A percentile compares a stretch with the other conserved stretches of the same genome.
These are phyloP conservation scores for Toxotes jaculatrix DNA, from an alignment of 2,113 vertebrate genomes.

Conservation along the genomic window DNA sequence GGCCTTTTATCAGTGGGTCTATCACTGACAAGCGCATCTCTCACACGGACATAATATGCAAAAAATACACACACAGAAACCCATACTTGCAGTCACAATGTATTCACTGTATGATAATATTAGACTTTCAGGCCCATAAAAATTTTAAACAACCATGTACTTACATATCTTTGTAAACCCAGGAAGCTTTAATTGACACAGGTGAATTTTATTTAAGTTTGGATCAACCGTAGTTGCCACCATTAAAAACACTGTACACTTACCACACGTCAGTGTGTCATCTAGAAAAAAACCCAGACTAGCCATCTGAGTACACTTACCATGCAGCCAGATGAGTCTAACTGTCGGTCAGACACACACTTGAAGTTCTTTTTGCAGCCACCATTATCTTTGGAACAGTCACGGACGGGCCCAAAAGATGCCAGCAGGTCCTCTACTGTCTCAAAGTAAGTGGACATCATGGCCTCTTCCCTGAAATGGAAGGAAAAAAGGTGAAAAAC, in stretches of 20 bases:
- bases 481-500: conserved; percentile 28
- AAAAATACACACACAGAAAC: not conserved
- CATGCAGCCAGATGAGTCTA: conserved; percentile 97
- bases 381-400: conserved; percentile 96
- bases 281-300: not conserved
- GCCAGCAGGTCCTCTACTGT: conserved; percentile 95
- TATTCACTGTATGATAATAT: not conserved
- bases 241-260: not conserved
- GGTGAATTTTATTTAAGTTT: not conserved
- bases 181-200: not conserved
- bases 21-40: not conserved
- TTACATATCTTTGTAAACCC: not conserved
- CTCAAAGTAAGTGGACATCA: conserved; percentile 98
- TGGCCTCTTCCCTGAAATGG: conserved; percentile 93
- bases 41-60: no score
- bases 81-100: not conserved
- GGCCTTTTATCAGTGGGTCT: conserved; percentile 12
- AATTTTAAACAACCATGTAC: not conserved
- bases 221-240: not conserved
- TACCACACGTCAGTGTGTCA: not conserved
- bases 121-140: not conserved
- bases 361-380: conserved; percentile 98
- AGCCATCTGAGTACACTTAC: conserved; percentile 78
- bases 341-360: conserved; percentile 93
- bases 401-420: conserved; percentile 95